Conservation (phyloP, 2,888 invertebrate genomes). For the Rhaphigaster nebulosa region DNA sequence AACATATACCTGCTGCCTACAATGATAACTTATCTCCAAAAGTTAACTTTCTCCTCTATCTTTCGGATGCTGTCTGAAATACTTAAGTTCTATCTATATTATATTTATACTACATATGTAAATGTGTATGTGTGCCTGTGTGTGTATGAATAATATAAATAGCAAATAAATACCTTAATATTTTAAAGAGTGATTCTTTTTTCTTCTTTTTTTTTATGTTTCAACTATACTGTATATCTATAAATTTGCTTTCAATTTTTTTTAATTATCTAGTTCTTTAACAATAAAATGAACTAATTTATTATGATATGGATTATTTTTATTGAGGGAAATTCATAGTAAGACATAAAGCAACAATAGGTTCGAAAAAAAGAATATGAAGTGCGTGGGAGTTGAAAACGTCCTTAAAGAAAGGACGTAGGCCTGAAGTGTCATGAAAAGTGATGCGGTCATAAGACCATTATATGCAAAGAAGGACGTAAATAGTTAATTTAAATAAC, state of each 20-base stretch:
- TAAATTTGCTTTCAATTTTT: too few relatives aligned
- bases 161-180: too few relatives aligned
- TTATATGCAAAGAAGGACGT: slow-evolving; percentile 27
- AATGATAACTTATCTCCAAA: not conserved
- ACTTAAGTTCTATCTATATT: not conserved
- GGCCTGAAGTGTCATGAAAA: not conserved
- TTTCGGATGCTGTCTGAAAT: not conserved
- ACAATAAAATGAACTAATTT: too few relatives aligned
- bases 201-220: too few relatives aligned
- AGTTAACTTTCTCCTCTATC: not conserved
- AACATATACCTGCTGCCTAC: not conserved
- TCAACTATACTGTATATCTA: too few relatives aligned
- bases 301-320: too few relatives aligned
- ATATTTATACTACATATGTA: too few relatives aligned
- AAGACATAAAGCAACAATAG: not conserved
- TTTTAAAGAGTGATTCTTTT: too few relatives aligned
- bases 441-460: not conserved
- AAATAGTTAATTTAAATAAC: slow-evolving; percentile 30
- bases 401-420: not conserved
- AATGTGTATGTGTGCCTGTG: too few relatives aligned
- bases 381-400: not conserved
- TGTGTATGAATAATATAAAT: too few relatives aligned
- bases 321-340: not conserved
- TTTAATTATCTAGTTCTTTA: too few relatives aligned
- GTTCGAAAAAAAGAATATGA: not conserved